Evolutionary conservation across 2,113 vertebrate genomes (phyloP), one percentile per base, ranked within the genome.

Genomic region (Corythoichthys intestinalis): DNA sequence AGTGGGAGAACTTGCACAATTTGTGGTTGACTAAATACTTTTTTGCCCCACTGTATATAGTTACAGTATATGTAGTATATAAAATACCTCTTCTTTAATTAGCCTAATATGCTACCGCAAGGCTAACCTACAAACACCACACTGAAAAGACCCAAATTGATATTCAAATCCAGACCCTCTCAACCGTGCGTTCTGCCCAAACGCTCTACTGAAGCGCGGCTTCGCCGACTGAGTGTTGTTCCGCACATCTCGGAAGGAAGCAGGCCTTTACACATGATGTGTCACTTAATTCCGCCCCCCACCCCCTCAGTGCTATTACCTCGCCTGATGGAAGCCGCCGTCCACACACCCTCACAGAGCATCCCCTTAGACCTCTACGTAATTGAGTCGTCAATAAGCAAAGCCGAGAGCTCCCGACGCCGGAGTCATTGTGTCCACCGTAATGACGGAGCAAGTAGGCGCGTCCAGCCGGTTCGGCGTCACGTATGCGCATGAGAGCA

Each of bases 321-420:
- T 52, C 41, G 74, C 13, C 34, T 71, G 65, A 76, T 61, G 15
- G 49, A 60, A 50, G 35, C 34, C 60, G 54, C 52, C 4, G 60
- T 28, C 54, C 54, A 34, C 38, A 41, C 17, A 39, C 2, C 6
- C 6, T 20, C 63, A 77, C 71, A 75, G 63, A 73, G 64, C 8
- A 35, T 76, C 68, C 76, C 73, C 75, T 74, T 72, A 69, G 70
- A 71, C 17, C 57, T 72, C 73, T 44, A 79, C 71, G 70, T 77
- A 72, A 85, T 70, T 56, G 68, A 81, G 47, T 68, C 72, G 73
- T 83, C 67, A 71, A 64, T 69, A 74, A 75, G 57, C 78, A 5
- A 66, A 77, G 67, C 64, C 73, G 70, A 62, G 73, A 66, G 70
- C 70, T 78, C 70, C 68, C 73, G 74, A 74, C 60, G 41, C 67